Conservation (phyloP, 1,140 invertebrate species). For the Penaeus vannamei region DNA sequence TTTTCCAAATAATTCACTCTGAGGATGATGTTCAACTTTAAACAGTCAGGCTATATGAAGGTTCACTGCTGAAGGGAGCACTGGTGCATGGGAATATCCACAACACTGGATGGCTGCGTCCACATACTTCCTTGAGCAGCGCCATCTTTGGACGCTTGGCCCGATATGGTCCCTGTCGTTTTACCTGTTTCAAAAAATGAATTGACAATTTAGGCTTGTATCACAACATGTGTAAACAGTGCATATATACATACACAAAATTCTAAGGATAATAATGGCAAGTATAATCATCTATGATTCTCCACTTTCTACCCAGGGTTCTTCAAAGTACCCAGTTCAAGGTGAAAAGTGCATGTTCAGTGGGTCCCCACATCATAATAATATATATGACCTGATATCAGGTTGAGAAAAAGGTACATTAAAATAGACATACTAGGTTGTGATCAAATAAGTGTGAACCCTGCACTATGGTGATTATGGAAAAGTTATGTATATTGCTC, state of each 20-base stretch:
- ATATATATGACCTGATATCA: too few species aligned
- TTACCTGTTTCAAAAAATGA: conserved; percentile 61
- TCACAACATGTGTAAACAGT: not conserved
- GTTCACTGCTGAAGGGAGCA: conserved; percentile 61
- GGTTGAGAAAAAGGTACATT: too few species aligned
- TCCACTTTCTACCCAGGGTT: too few species aligned
- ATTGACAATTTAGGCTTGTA: not conserved
- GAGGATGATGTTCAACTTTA: not conserved
- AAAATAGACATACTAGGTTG: too few species aligned
- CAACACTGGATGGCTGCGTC: conserved; percentile 79
- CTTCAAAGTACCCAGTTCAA: too few species aligned
- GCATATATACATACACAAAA: not conserved
- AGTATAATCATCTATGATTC: too few species aligned
- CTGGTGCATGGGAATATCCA: conserved; percentile 79
- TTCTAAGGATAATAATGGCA: not conserved
- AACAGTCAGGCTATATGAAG: conserved; percentile 60
- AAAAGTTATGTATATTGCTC: too few species aligned
- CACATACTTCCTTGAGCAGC: conserved; percentile 85
- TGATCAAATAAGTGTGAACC: too few species aligned
- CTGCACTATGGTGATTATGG: too few species aligned
- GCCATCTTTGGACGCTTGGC: conserved; percentile 80
- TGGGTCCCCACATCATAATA: too few species aligned
- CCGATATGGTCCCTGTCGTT: conserved; percentile 77
- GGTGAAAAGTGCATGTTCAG: too few species aligned
- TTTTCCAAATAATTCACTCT: too few species aligned